Conservation (phyloP, 1,140 invertebrate species). For the Drosophila sturtevanti region DNA sequence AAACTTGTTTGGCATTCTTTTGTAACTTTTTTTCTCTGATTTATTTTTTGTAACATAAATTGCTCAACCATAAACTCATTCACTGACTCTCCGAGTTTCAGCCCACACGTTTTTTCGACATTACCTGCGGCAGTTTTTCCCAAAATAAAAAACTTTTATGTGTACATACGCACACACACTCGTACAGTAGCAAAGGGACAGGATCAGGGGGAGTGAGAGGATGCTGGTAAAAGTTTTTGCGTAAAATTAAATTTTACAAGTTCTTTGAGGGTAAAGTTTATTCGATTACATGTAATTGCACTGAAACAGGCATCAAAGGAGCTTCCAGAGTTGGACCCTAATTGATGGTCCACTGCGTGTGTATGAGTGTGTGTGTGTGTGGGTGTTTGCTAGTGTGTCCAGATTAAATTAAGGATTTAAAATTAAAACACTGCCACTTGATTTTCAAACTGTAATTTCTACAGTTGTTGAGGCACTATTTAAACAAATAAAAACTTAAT, state of each 20-base stretch:
- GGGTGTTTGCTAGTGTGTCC: neutral
- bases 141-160: constrained; percentile 26
- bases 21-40: constrained; percentile 36
- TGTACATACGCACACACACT: neutral
- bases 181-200: neutral
- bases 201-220: neutral
- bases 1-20: constrained; percentile 8
- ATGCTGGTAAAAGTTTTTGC: constrained; percentile 26
- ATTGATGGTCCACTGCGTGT: neutral
- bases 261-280: constrained; percentile 45
- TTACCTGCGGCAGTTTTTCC: constrained; percentile 50
- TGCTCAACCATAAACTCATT: constrained; percentile 38
- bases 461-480: neutral
- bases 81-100: neutral
- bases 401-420: constrained; percentile 1
- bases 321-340: neutral
- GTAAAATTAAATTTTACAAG: constrained; percentile 53
- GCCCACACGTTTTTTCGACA: constrained; percentile 30
- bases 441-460: neutral
- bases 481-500: neutral
- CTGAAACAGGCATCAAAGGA: neutral
- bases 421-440: neutral
- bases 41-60: constrained; percentile 23
- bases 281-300: constrained; percentile 60
- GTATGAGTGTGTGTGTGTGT: neutral